These are phyloP conservation scores for Linnaemya vulpina DNA, from an alignment of 2,888 invertebrate species.

Conservation along the genomic window DNA sequence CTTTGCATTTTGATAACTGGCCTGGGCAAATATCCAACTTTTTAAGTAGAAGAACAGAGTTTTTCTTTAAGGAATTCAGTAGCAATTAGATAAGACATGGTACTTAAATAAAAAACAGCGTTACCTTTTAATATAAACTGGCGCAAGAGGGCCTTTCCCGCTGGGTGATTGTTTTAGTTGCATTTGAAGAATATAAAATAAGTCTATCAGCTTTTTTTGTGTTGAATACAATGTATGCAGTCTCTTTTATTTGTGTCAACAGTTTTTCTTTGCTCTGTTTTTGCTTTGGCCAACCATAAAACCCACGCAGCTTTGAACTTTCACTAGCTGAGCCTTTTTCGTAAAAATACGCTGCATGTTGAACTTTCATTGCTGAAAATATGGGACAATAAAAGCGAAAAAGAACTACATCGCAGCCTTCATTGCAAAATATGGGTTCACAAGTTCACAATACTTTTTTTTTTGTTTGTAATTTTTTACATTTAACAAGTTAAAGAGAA, in stretches of 20 bases:
- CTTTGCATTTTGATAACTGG: too few relatives aligned
- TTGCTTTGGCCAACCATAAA: conserved; percentile 38
- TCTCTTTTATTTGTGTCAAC: conserved; percentile 1
- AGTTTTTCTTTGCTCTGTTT: background rate
- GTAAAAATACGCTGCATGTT: conserved; percentile 29
- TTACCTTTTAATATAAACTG: too few relatives aligned
- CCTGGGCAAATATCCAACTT: too few relatives aligned
- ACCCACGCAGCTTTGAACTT: conserved; percentile 61
- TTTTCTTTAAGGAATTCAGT: too few relatives aligned
- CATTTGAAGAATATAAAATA: too few relatives aligned
- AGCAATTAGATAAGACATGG: too few relatives aligned
- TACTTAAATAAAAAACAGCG: too few relatives aligned
- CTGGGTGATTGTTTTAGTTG: too few relatives aligned
- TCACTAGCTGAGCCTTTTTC: conserved; percentile 57
- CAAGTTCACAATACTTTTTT: conserved; percentile 63
- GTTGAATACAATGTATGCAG: conserved; percentile 40
- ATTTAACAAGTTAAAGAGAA: conserved; percentile 47
- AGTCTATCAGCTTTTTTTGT: conserved; percentile 50
- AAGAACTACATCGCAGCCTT: conserved; percentile 44
- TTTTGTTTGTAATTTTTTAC: conserved; percentile 15
- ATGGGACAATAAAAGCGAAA: conserved; percentile 54
- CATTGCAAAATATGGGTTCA: conserved; percentile 52
- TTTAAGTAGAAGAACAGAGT: too few relatives aligned
- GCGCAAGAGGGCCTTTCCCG: too few relatives aligned
- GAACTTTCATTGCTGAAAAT: conserved; percentile 42